Evolutionary conservation across 2,113 vertebrate species (phyloP).

Genomic region (Corynorhinus townsendii): DNA sequence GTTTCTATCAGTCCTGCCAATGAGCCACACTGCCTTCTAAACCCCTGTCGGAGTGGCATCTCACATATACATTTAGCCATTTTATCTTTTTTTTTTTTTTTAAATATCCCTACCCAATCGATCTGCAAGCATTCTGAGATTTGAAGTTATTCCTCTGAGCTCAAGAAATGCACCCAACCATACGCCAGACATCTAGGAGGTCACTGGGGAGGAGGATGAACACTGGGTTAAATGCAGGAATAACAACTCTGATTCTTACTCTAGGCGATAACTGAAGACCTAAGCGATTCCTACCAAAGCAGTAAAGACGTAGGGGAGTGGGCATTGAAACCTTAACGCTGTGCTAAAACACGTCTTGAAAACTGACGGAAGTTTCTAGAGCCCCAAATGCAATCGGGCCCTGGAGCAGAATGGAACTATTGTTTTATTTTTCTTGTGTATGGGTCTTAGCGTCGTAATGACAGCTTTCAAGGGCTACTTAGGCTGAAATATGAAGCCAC

Average conservation of each 20-base stretch:
- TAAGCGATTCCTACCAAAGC: background rate
- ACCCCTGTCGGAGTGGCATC: background rate
- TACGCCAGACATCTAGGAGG: background rate
- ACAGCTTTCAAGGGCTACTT: background rate
- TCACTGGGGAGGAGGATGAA: background rate
- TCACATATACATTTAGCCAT: background rate
- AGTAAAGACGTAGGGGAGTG: background rate
- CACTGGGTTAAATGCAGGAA: background rate
- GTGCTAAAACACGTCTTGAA: background rate
- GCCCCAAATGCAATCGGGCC: background rate
- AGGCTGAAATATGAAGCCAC: conserved; percentile 24
- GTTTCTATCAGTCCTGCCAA: background rate
- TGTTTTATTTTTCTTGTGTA: background rate
- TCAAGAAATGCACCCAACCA: background rate
- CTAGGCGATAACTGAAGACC: background rate
- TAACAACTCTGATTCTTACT: background rate
- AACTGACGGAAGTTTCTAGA: background rate
- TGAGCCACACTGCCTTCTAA: background rate
- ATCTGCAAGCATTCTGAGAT: background rate
- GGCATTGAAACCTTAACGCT: background rate
- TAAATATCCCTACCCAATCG: background rate
- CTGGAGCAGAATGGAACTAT: background rate
- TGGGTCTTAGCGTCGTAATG: background rate
- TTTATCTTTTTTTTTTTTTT: background rate
- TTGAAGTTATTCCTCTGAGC: background rate